phyloP scores from a whole-genome alignment of 2,113 vertebrate species.

The Agapornis roseicollis region DNA sequence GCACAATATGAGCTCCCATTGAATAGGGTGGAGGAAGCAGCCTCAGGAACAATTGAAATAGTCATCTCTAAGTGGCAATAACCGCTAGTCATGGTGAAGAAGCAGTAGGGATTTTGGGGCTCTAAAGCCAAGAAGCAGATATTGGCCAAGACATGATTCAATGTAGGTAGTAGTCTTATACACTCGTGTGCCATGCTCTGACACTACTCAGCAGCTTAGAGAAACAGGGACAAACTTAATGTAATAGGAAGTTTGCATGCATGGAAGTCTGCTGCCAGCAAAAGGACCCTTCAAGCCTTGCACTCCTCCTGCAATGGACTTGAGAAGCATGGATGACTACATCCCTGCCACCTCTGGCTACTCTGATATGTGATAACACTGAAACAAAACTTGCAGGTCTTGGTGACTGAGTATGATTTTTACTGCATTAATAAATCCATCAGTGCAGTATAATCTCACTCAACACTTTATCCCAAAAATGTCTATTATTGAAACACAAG shows the following conservation, averaged over 20 bases:
- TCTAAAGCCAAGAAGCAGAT: neutral
- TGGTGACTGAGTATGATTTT: neutral
- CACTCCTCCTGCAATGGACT: neutral
- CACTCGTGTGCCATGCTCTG: neutral
- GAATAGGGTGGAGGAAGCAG: neutral
- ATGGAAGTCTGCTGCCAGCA: neutral
- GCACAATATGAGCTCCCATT: neutral
- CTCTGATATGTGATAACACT: neutral
- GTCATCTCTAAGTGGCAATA: neutral
- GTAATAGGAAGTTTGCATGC: neutral
- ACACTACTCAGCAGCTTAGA: neutral
- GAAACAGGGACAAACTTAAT: neutral
- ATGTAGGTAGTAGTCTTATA: neutral
- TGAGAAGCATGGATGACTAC: neutral
- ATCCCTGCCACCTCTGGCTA: neutral
- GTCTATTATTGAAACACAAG: neutral
- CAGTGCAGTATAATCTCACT: neutral
- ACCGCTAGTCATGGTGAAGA: neutral
- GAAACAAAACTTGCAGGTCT: neutral
- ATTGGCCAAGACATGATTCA: neutral
- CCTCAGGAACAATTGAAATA: conserved; percentile 2
- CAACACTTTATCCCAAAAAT: neutral
- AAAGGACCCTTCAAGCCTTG: neutral
- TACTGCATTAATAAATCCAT: neutral
- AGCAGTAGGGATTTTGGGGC: neutral